Conservation (phyloP, 2,113 vertebrate species). For the Entomyzon cyanotis region DNA sequence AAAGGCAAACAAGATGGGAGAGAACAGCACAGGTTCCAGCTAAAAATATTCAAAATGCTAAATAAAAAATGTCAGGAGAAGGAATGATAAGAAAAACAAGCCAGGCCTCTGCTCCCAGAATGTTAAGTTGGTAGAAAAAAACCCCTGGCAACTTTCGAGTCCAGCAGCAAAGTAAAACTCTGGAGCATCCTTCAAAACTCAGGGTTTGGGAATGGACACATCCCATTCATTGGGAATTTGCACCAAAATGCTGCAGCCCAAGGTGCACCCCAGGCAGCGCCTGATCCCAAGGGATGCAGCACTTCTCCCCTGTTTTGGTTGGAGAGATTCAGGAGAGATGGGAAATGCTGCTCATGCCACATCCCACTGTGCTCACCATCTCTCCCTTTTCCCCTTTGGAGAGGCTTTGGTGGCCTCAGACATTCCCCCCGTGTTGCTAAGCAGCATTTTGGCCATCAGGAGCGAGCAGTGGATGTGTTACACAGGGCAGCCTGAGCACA, state of each 20-base stretch:
- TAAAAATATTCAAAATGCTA: constrained; percentile 61
- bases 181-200: neutral
- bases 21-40: constrained; percentile 22
- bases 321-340: neutral
- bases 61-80: constrained; percentile 53
- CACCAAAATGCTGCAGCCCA: neutral
- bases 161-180: neutral
- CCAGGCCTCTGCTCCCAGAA: neutral
- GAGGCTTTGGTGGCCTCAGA: neutral
- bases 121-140: neutral
- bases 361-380: neutral
- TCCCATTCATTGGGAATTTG: neutral
- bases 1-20: constrained; percentile 51
- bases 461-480: neutral
- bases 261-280: neutral
- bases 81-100: constrained; percentile 45
- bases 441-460: neutral
- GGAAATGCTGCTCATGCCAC: neutral
- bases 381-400: neutral
- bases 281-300: neutral
- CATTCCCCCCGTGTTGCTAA: neutral
- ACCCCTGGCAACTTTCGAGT: neutral
- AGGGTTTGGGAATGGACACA: neutral
- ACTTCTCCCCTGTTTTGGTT: neutral
- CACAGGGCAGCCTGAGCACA: neutral